phyloP scores from a whole-genome alignment of 2,113 vertebrate species.

The Tragulus kanchil region DNA sequence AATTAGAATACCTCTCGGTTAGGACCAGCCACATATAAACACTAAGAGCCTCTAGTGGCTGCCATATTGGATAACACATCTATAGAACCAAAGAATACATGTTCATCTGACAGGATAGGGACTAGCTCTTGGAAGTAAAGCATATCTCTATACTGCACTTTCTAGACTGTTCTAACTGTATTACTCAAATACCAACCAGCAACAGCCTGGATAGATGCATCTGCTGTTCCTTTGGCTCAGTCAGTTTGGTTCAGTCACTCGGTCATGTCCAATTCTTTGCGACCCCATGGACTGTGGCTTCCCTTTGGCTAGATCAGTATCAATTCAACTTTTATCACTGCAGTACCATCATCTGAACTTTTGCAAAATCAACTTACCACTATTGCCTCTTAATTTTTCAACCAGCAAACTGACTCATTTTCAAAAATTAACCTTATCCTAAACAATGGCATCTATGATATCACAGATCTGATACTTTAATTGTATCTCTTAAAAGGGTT shows the following conservation, averaged over 20 bases:
- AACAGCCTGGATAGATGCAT: neutral
- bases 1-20: neutral
- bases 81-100: neutral
- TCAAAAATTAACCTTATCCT: slow-evolving; percentile 1
- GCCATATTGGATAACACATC: neutral
- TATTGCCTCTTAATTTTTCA: neutral
- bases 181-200: neutral
- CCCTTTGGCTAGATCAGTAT: neutral
- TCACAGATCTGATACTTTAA: neutral
- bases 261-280: too few relatives aligned
- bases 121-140: neutral
- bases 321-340: neutral
- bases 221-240: neutral
- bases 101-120: neutral
- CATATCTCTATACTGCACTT: neutral
- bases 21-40: neutral
- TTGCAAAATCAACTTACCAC: neutral
- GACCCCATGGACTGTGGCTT: too few relatives aligned
- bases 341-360: neutral
- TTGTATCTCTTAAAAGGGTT: neutral
- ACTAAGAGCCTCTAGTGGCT: neutral
- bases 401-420: slow-evolving; percentile 6
- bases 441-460: neutral
- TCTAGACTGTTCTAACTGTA: neutral
- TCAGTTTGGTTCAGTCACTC: too few relatives aligned